phyloP scores from a whole-genome alignment of 1,140 invertebrate species.

The Andricus grossulariae region DNA sequence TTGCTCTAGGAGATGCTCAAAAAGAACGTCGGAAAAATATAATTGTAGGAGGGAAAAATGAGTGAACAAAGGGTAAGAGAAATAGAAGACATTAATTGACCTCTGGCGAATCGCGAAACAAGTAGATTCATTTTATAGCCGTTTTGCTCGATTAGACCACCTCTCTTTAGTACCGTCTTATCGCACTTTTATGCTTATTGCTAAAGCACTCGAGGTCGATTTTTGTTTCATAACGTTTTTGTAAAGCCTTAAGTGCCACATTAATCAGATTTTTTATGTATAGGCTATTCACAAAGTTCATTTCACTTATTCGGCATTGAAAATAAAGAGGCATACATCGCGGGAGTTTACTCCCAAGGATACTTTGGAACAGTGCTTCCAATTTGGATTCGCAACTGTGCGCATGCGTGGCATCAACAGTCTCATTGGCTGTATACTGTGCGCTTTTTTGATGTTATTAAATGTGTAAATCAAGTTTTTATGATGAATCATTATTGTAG shows the following conservation, averaged over 20 bases:
- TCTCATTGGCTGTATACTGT: too few relatives aligned
- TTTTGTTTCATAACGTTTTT: background rate
- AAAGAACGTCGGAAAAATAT: background rate
- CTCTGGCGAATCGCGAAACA: background rate
- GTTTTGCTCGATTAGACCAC: background rate
- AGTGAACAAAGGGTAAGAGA: conserved; percentile 1
- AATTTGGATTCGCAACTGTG: too few relatives aligned
- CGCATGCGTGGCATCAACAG: too few relatives aligned
- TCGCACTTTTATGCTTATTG: conserved; percentile 4
- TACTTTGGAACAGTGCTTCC: too few relatives aligned
- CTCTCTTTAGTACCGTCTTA: conserved; percentile 4
- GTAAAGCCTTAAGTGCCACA: background rate
- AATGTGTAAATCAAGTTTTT: too few relatives aligned
- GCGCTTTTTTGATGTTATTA: too few relatives aligned
- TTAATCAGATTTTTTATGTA: background rate
- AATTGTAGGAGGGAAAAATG: background rate
- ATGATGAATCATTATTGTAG: too few relatives aligned
- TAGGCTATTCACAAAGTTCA: background rate
- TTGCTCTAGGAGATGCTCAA: background rate
- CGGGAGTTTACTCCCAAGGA: too few relatives aligned
- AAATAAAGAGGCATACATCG: too few relatives aligned
- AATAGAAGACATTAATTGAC: conserved; percentile 16
- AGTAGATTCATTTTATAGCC: conserved; percentile 1
- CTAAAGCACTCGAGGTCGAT: background rate
- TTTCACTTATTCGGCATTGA: background rate